Base-by-base conservation (phyloP, 2,888 invertebrate genomes). In the Eupithecia tripunctaria region DNA sequence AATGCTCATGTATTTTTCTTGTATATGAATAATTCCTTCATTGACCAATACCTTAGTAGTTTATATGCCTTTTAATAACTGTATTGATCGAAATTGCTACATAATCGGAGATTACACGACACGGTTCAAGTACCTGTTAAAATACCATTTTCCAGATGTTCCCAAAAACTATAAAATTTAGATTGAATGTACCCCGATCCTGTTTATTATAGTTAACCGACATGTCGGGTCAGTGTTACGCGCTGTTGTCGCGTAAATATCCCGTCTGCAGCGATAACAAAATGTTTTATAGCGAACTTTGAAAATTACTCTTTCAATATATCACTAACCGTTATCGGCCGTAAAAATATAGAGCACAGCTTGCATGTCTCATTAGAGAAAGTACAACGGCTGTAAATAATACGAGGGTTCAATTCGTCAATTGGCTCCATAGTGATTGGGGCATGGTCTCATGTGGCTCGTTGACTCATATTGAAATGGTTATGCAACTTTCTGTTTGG, bases 381-480 rank as follows among this genome's bases (percentile, higher is more conserved):
- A 64, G 64, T 25, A 25, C 14, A 41, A 64, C 15, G 25, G 12
- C 38, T 15, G 36, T 36, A 15, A 51, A 51, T 21, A 51, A 51
- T n/a, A 21, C 8, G 21, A 25, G 36, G 25, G n/a, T 36, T 18
- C n/a, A 25, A 25, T 38, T 32, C 5, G 21, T 70, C 63, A 70
- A 73, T 73, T 73, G 70, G 27, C 43, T 56, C 43, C 51, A 32
- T 67, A 14, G n/a, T 15, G 47, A 67, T 59, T 14, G 38, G 21
- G 59, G 38, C 41, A 51, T 51, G 51, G 8, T 21, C 21, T 60
- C 62, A 43, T 62, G 47, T 63, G 60, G 62, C 38, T 36, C 29
- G 66, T 70, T 41, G 38, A 63, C 15, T 41, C 70, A 67, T n/a
- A n/a, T 63, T 51, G 67, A 70, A 63, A 59, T 64, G 21, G 15